phyloP scores from a whole-genome alignment of 2,113 vertebrate species.

The Clinocottus analis region DNA sequence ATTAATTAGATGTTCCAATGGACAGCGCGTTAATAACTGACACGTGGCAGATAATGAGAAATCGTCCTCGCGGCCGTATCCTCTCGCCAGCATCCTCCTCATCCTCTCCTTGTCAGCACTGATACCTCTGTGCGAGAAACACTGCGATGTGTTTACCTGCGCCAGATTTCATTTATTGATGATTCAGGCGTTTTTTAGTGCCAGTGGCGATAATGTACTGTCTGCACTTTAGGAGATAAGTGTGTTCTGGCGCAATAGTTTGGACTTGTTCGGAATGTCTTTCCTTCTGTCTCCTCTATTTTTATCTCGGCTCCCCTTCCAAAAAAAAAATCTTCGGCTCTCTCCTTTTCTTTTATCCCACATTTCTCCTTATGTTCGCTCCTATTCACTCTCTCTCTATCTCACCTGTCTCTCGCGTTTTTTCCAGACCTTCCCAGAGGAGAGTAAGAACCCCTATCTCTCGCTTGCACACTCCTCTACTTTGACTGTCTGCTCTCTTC shows the following conservation, averaged over 20 bases:
- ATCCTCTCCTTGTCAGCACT: constrained; percentile 18
- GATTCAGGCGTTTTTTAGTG: constrained; percentile 62
- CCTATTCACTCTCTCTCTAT: constrained; percentile 56
- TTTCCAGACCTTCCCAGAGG: constrained; percentile 53
- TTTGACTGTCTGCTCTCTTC: constrained; percentile 46
- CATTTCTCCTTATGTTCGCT: constrained; percentile 47
- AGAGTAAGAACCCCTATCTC: constrained; percentile 69
- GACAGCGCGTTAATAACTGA: constrained; percentile 64
- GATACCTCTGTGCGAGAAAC: constrained; percentile 47
- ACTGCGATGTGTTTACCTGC: constrained; percentile 55
- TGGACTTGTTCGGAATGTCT: constrained; percentile 58
- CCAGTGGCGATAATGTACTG: constrained; percentile 66
- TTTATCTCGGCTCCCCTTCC: constrained; percentile 54
- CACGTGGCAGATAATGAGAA: constrained; percentile 63
- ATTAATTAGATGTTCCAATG: constrained; percentile 75
- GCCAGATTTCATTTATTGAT: constrained; percentile 67
- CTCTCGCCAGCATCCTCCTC: constrained; percentile 21
- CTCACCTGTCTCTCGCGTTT: constrained; percentile 57
- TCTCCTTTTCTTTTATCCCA: constrained; percentile 45
- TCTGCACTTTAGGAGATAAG: constrained; percentile 74
- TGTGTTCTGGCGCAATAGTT: constrained; percentile 59
- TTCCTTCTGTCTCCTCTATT: constrained; percentile 55
- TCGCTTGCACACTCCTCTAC: constrained; percentile 66
- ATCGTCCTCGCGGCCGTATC: constrained; percentile 17
- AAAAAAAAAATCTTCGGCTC: constrained; percentile 23